Base-by-base conservation (phyloP, 1,140 invertebrate genomes). In the Pseudomyrmex flavicornis region DNA sequence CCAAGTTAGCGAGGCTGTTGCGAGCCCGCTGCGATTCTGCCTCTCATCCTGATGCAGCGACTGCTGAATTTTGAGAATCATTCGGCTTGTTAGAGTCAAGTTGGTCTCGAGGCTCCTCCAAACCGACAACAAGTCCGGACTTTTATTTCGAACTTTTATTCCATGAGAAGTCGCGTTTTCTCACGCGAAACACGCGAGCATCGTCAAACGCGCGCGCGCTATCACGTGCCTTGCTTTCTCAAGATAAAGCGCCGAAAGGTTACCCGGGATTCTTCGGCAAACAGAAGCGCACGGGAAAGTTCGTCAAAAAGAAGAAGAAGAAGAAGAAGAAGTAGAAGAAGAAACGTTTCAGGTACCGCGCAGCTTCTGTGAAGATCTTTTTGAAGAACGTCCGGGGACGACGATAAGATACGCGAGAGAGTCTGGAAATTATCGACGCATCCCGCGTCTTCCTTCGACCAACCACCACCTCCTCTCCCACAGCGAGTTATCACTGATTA, bases 401-500 rank as follows among this genome's bases (percentile, higher is more conserved):
- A 15, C 46, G 83, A 88, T 88, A 88, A 88, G 83, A 88, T 83
- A 63, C 17, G n/a, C 17, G 48, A 35, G n/a, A 68, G 17, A 26
- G n/a, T 54, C 35, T 35, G 66, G 3, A 87, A 87, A 88, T 88
- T 83, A 90, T 85, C 83, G 73, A 65, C 66, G 26, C 48, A 58
- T 22, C 35, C 46, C 62, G 26, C 26, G 72, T 26, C 58, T 44
- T 13, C 8, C 12, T 74, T 44, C n/a, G 8, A 9, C 8, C 65
- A n/a, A 56, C 17, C 65, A 13, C 26, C 10, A 35, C 52, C 58
- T 48, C 62, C 80, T 69, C 35, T 35, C 5, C 0, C 35, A 35
- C 35, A 0, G 5, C 35, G 35, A 76, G 68, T 79, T 82, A 54
- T 61, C 70, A 59, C 61, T 70, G 90, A 91, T 90, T 89, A 87